These are phyloP conservation scores for Rutilus rutilus DNA, from an alignment of 2,113 vertebrate genomes.

Conservation along the genomic window DNA sequence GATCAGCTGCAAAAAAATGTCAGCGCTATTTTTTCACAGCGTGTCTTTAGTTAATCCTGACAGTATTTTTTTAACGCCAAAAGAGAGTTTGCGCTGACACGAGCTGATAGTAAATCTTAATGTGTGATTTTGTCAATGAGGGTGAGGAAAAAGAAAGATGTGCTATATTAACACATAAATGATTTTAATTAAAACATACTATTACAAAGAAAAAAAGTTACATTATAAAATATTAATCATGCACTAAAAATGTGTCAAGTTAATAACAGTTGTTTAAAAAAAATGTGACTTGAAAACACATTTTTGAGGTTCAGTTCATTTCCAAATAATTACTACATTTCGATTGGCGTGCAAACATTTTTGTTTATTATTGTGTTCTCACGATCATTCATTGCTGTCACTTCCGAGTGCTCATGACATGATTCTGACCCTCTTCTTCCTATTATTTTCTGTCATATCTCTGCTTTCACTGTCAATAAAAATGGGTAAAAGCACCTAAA, in stretches of 20 bases:
- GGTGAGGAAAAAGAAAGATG: not conserved
- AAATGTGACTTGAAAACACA: not conserved
- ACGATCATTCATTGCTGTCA: not conserved
- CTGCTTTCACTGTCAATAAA: constrained; percentile 15
- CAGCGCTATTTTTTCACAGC: too few species aligned
- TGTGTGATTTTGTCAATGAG: not conserved
- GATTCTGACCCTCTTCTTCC: not conserved
- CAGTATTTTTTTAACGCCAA: too few species aligned
- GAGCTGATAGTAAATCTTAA: too few species aligned
- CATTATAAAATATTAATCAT: not conserved
- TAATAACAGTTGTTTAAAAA: too few species aligned
- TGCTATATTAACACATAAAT: not conserved
- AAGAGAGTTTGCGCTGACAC: too few species aligned
- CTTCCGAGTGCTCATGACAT: not conserved
- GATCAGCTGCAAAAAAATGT: too few species aligned
- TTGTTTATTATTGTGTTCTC: not conserved
- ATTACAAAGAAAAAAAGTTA: too few species aligned
- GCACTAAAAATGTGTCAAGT: not conserved
- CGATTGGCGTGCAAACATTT: not conserved
- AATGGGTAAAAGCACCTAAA: not conserved
- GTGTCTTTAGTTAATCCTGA: too few species aligned
- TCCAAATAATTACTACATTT: not conserved
- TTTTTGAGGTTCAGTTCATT: not conserved
- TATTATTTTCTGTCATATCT: not conserved
- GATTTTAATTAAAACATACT: not conserved